Evolutionary conservation across 1,140 invertebrate genomes (phyloP), one percentile per base, ranked within the genome.

Genomic region (Schmidtea mediterranea): DNA sequence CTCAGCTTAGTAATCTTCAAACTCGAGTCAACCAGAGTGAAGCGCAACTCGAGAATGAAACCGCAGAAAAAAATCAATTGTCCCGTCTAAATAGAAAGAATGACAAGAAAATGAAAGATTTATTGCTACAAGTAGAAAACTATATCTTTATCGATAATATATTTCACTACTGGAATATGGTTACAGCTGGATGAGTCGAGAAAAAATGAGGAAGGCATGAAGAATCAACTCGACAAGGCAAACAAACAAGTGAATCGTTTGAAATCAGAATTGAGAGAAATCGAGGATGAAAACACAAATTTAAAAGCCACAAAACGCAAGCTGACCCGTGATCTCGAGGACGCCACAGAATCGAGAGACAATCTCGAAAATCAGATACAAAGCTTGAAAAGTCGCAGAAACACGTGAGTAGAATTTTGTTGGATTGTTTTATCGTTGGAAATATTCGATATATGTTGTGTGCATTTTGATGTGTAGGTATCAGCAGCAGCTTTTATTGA

Each of bases 251-350:
- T 22, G 10, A 46, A 46, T 12, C 23, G 36, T 5, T 13, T 37
- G 13, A 46, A 46, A 19, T 13, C 12, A 13, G 45, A 46, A 32
- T 13, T 22, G 8, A 15, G 23, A 15, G 18, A 9, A 5, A 12
- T 46, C 9, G 45, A 46, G 8, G 45, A 46, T 12, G 45, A 46
- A 21, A 24, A 32, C 19, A 32, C 45, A 5, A 24, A 46, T 13
- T 21, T 32, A 6, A 46, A 46, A 21, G 19, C 10, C 18, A 12
- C 12, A 32, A 24, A 38, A 15, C 45, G 45, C 23, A 12, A 21
- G 10, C 45, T 46, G 10, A 12, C 12, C 10, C 45, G 45, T 9
- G 45, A 46, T 19, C 36, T 32, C 13, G 45, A 46, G 12, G 45
- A 46, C 10, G 23, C 18, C 6, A 38, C 36, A 10, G 45, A 46